Conservation (phyloP, 2,888 invertebrate species). For the Entomobrya multifasciata region DNA sequence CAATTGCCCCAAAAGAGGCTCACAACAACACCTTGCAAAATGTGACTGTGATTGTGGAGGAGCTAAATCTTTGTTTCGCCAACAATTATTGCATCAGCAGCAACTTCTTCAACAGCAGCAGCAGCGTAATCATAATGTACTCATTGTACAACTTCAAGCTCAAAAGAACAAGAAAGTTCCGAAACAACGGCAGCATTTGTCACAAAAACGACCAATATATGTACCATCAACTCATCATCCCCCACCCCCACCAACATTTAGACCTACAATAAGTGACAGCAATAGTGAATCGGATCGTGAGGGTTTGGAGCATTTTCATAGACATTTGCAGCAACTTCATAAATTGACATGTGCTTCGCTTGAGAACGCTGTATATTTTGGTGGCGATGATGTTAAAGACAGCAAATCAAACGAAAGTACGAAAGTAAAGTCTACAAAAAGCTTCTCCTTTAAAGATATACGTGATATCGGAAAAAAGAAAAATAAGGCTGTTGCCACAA, state of each 20-base stretch:
- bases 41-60: slow-evolving; percentile 63
- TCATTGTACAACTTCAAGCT: slow-evolving; percentile 56
- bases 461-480: slow-evolving; percentile 64
- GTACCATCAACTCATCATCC: slow-evolving; percentile 25
- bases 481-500: slow-evolving; percentile 20
- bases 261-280: slow-evolving; percentile 53
- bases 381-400: background rate
- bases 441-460: slow-evolving; percentile 64
- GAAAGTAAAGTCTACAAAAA: slow-evolving; percentile 47
- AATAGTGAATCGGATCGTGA: slow-evolving; percentile 66
- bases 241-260: slow-evolving; percentile 46
- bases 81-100: slow-evolving; percentile 60
- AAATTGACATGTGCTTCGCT: slow-evolving; percentile 57
- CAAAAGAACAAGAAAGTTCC: slow-evolving; percentile 51
- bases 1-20: slow-evolving; percentile 64
- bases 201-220: slow-evolving; percentile 38
- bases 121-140: slow-evolving; percentile 46
- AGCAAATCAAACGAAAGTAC: slow-evolving; percentile 5
- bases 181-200: slow-evolving; percentile 29
- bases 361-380: slow-evolving; percentile 57
- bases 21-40: slow-evolving; percentile 42
- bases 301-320: slow-evolving; percentile 63
- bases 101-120: slow-evolving; percentile 39
- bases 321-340: slow-evolving; percentile 63
- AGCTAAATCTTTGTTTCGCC: slow-evolving; percentile 55